phyloP scores from a whole-genome alignment of 2,888 invertebrate genomes.

The Amiota minor region DNA sequence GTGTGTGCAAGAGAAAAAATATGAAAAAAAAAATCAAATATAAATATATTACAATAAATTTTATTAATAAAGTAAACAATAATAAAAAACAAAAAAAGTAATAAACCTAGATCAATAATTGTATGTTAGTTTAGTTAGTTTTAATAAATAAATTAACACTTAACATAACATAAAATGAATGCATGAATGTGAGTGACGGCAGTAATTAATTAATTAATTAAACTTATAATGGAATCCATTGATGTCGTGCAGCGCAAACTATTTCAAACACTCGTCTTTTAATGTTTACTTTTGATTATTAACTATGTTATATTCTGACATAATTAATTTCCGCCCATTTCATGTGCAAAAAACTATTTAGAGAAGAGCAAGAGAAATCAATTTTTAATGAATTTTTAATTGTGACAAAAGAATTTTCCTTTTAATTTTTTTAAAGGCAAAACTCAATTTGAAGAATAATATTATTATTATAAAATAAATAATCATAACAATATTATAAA shows the following conservation, averaged over 20 bases:
- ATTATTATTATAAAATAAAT: no score
- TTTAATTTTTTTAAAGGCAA: no score
- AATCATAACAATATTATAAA: constrained; percentile 38
- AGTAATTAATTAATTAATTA: no score
- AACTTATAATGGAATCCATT: no score
- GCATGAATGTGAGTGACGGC: no score
- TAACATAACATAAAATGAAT: not conserved
- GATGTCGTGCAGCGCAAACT: no score
- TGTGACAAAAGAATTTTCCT: no score
- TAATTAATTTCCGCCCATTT: no score
- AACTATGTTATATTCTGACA: no score
- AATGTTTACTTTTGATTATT: no score
- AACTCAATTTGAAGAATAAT: no score
- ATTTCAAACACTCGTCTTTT: no score
- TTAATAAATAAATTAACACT: not conserved
- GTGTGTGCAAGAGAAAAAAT: not conserved
- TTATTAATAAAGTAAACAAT: not conserved
- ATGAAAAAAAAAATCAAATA: constrained; percentile 25
- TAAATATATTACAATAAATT: constrained; percentile 20
- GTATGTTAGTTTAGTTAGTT: not conserved
- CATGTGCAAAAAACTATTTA: constrained; percentile 7
- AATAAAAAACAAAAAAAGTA: not conserved
- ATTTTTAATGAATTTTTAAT: not conserved
- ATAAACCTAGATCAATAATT: not conserved
- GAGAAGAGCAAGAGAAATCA: not conserved